Evolutionary conservation across 2,888 invertebrate genomes (phyloP), one percentile per base, ranked within the genome.

Genomic region (Eumerus sabulonum): DNA sequence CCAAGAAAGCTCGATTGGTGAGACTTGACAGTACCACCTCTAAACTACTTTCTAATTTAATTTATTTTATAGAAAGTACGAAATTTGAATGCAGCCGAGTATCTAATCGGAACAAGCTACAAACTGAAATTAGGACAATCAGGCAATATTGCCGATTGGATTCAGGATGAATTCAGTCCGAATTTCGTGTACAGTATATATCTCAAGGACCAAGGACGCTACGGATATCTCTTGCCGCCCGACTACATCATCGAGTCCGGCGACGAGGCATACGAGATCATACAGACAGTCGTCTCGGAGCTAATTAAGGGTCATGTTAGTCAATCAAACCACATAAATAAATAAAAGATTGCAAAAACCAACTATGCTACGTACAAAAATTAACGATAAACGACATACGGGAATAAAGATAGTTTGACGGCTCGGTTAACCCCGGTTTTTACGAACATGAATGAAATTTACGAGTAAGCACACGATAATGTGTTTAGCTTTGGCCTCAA

Each of bases 131-230:
- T 88, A 76, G 85, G 87, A 0, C 81, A 86, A 2, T 81, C 87
- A 9, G 88, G 88, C n/a, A 88, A 87, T 72, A 84, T 87, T 0
- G 88, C 85, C 0, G 88, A 88, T 64, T 88, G 88, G 88, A 85
- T 85, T 9, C 86, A 87, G 68, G 82, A 86, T 44, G 82, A 82
- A 45, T 82, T 87, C 1, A 85, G 82, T 59, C 86, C 87, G 1
- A 85, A 85, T 13, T 86, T 83, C 68, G 88, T 87, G 1, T 88
- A 85, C 66, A 86, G 85, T 66, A 83, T 88, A 1, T 87, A 84
- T 45, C 77, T 88, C 0, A 87, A 87, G 76, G 88, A 88, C 82
- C 87, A 87, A 71, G 88, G 88, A 1, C 86, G 87, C n/a, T 87
- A 88, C 68, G 88, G 88, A 1, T 88, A 85, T 45, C 82, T 88